Base-by-base conservation (phyloP, 2,888 invertebrate genomes). In the Cylindroiulus punctatus region DNA sequence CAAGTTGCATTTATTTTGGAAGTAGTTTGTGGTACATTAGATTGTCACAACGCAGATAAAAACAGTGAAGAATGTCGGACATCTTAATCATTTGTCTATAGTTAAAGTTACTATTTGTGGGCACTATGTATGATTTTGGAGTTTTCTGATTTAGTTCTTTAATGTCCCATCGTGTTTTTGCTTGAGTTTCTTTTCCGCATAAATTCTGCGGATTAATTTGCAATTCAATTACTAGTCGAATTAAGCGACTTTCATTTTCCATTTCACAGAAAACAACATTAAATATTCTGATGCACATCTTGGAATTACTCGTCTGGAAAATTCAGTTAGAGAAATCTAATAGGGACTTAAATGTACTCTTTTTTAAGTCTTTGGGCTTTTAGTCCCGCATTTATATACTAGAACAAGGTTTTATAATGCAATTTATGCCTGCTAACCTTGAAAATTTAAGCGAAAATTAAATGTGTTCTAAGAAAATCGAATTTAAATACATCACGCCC, bases 211-310 rank as follows among this genome's bases (percentile, higher is more conserved):
- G 65, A 65, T 65, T 65, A 65, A 65, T 65, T 65, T 65, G 22
- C 65, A 65, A 65, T 65, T 65, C 65, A 65, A 65, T 26, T 22
- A 65, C 65, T 26, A 22, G 19, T 65, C 22, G 65, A 65, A 65
- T 65, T 65, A 65, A 12, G 26, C 10, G 65, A 65, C 65, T 65
- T 65, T 26, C 65, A 65, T 22, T 65, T 65, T 65, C 65, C 65
- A 65, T 26, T 65, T 65, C 65, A 65, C 65, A 65, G n/a, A 22
- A 65, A 65, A 65, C 65, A 8, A 22, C 26, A 65, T 65, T 65
- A 22, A 65, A 65, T 65, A 65, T 65, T 65, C 65, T n/a, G 22
- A 65, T 65, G 65, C 65, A 65, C 65, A 22, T 65, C 65, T 26
- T 65, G 65, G 65, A 65, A 65, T 65, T 65, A 65, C 65, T 65